Conservation (phyloP, 2,113 vertebrate genomes). For the Mugil cephalus region DNA sequence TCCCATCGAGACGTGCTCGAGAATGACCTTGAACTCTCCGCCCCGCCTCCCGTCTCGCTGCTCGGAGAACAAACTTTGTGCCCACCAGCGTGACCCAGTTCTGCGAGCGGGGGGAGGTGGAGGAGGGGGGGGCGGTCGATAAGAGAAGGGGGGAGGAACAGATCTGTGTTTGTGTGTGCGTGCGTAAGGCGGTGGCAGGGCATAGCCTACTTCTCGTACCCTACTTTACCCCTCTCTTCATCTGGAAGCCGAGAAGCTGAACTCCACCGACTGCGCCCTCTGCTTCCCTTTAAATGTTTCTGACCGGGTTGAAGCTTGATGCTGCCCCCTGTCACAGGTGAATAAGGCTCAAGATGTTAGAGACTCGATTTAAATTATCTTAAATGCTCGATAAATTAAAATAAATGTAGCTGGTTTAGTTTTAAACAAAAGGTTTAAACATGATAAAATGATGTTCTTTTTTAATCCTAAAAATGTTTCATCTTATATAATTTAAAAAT, state of each 20-base stretch:
- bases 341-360: not conserved
- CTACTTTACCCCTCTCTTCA: slow-evolving; percentile 76
- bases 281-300: slow-evolving; percentile 17
- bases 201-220: slow-evolving; percentile 84
- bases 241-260: slow-evolving; percentile 44
- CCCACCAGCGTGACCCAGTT: slow-evolving; percentile 77
- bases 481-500: too few species aligned
- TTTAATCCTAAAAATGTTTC: too few species aligned
- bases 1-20: slow-evolving; percentile 32
- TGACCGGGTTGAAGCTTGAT: slow-evolving; percentile 31
- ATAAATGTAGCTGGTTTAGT: too few species aligned
- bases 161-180: slow-evolving; percentile 64
- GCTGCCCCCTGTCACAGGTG: slow-evolving; percentile 10
- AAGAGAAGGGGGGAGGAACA: slow-evolving; percentile 15
- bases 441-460: too few species aligned
- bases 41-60: slow-evolving; percentile 21
- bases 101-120: slow-evolving; percentile 44
- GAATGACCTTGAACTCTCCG: slow-evolving; percentile 63
- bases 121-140: slow-evolving; percentile 17
- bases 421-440: too few species aligned
- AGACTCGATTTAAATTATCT: not conserved
- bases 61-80: slow-evolving; percentile 69
- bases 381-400: too few species aligned
- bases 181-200: slow-evolving; percentile 51
- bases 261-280: slow-evolving; percentile 35